A percentile compares a stretch with the other conserved stretches of the same genome.
Conservation (phyloP, 1,140 invertebrate species). For the Gryllus bimaculatus region DNA sequence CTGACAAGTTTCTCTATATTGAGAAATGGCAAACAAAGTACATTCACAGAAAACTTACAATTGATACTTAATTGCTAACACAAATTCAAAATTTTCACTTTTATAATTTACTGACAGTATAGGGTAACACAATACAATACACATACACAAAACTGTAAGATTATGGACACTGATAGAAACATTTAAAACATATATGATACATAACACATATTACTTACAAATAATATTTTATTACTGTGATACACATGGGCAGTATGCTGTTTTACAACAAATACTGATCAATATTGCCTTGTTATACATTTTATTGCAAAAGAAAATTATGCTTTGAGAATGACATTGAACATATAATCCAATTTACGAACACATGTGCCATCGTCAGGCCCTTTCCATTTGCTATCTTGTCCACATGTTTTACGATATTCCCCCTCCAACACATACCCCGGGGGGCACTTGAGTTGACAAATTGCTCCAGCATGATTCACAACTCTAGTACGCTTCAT, state of each 20-base stretch:
- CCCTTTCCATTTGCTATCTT: constrained; percentile 36
- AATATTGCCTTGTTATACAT: not conserved
- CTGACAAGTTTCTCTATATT: too few species aligned
- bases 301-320: not conserved
- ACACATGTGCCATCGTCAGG: constrained; percentile 37
- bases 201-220: not conserved
- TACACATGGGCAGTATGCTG: not conserved
- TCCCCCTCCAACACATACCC: constrained; percentile 37
- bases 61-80: not conserved
- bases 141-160: not conserved
- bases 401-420: constrained; percentile 36
- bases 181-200: not conserved
- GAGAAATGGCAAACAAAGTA: not conserved
- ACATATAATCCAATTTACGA: constrained; percentile 30
- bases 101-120: not conserved
- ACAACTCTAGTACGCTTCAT: constrained; percentile 24
- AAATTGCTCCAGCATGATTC: constrained; percentile 38
- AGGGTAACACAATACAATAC: not conserved
- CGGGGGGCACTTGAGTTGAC: constrained; percentile 36
- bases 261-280: not conserved
- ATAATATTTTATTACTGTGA: not conserved
- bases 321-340: not conserved
- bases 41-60: not conserved
- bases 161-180: too few species aligned
- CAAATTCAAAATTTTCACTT: not conserved